Conservation (phyloP, 1,140 invertebrate species). For the Megalonaias nervosa region DNA sequence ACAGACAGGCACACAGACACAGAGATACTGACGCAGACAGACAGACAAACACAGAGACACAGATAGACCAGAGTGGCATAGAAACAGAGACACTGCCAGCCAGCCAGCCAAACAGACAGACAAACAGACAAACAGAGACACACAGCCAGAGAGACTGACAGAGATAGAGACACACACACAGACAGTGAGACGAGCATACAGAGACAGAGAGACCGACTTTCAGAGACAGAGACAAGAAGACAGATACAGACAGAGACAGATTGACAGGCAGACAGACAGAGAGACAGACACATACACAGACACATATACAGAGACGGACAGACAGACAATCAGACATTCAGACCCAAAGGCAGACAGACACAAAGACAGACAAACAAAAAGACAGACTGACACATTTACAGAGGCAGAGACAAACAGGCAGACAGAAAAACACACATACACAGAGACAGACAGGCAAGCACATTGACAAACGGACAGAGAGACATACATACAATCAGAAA, state of each 20-base stretch:
- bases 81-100: slow-evolving; percentile 5
- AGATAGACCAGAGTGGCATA: too few species aligned
- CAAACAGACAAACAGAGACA: slow-evolving; percentile 17
- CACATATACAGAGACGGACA: not conserved
- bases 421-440: not conserved
- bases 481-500: too few species aligned
- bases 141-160: slow-evolving; percentile 13
- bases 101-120: slow-evolving; percentile 23
- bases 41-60: slow-evolving; percentile 3
- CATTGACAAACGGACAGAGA: too few species aligned
- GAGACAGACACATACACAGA: slow-evolving; percentile 9
- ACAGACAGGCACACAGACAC: slow-evolving; percentile 12
- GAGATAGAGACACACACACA: slow-evolving; percentile 15
- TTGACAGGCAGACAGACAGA: too few species aligned
- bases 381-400: not conserved
- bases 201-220: not conserved
- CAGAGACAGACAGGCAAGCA: too few species aligned
- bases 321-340: not conserved
- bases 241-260: slow-evolving; percentile 14
- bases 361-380: too few species aligned
- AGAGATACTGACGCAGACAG: slow-evolving; percentile 8
- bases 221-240: not conserved
- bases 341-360: not conserved
- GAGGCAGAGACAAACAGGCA: not conserved
- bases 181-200: slow-evolving; percentile 16